Percentiles rank a stretch among this genome's conserved stretches.
Evolutionary conservation across 2,797 vertebrate species (phyloP).

Genomic region (Hydrolagus colliei): DNA sequence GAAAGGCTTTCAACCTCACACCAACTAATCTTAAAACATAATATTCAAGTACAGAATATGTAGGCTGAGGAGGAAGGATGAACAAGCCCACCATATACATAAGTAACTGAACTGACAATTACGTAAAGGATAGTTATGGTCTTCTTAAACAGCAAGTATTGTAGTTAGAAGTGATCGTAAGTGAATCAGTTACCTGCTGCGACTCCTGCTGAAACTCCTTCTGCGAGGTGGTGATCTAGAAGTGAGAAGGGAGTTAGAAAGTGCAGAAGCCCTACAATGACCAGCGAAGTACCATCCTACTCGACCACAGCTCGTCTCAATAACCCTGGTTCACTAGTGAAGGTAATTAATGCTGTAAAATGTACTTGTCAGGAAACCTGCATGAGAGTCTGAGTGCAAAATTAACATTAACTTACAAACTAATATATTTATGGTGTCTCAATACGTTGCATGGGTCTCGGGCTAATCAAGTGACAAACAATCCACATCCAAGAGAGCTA

Average conservation of each 20-base stretch:
- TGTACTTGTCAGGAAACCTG: neutral
- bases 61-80: too few relatives aligned
- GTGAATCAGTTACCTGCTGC: conserved; percentile 71
- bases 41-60: too few relatives aligned
- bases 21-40: too few relatives aligned
- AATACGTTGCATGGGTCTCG: conserved; percentile 18
- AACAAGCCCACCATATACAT: too few relatives aligned
- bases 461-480: too few relatives aligned
- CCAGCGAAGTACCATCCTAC: conserved; percentile 63
- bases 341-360: neutral
- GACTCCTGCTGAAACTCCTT: conserved; percentile 87
- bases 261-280: conserved; percentile 42
- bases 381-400: neutral
- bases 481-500: too few relatives aligned
- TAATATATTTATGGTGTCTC: neutral
- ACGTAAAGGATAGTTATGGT: too few relatives aligned
- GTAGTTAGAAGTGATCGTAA: too few relatives aligned
- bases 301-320: conserved; percentile 73
- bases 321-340: conserved; percentile 21
- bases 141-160: too few relatives aligned
- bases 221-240: conserved; percentile 79
- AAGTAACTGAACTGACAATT: too few relatives aligned
- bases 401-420: neutral
- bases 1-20: too few relatives aligned
- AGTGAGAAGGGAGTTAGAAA: conserved; percentile 39